Base-by-base conservation (phyloP, 2,888 invertebrate species). In the Clepsis dumicolana region DNA sequence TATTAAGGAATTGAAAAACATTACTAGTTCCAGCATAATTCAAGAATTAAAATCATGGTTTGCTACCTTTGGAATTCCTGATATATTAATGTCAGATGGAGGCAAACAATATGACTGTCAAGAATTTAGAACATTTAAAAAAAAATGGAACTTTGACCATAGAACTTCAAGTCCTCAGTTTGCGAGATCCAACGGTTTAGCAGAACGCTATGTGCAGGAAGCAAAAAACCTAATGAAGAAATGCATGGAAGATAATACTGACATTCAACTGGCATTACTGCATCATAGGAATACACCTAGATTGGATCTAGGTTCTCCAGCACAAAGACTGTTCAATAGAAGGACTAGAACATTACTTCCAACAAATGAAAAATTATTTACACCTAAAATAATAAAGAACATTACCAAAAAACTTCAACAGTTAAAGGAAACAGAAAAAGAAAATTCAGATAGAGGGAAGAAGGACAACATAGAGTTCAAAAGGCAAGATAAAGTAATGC, bases 121-220 rank as follows among this genome's bases (percentile, higher is more conserved):
- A n/a, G n/a, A 32, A 32, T 32, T 32, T 32, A 10, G 10, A 32
- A 32, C 1, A 10, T 32, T 70, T n/a, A 4, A 10, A 2, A 66
- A 56, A 18, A 56, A 70, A 32, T 70, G 71, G 71, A 35, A 66
- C 4, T 70, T 71, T 64, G 64, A 64, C 16, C 69, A 69, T 12
- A 44, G 65, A 41, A 53, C 64, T 14, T 69, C 63, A 18, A 69
- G 69, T 44, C 68, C 71, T 5, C 52, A 69, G 7, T 71, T 69
- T 41, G 59, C 69, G 0, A 52, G 69, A 18, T 71, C 71, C 0
- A 71, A 71, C 24, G 68, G 69, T 0, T 38, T 71, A 38, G 69
- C 69, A 12, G 69, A 71, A 57, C 53, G 71, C 5, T 69, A 71
- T 65, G 69, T 69, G 1, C 71, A 71, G 63, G 69, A 27, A 27